Conservation (phyloP, 2,113 vertebrate species). For the Campylorhamphus procurvoides region DNA sequence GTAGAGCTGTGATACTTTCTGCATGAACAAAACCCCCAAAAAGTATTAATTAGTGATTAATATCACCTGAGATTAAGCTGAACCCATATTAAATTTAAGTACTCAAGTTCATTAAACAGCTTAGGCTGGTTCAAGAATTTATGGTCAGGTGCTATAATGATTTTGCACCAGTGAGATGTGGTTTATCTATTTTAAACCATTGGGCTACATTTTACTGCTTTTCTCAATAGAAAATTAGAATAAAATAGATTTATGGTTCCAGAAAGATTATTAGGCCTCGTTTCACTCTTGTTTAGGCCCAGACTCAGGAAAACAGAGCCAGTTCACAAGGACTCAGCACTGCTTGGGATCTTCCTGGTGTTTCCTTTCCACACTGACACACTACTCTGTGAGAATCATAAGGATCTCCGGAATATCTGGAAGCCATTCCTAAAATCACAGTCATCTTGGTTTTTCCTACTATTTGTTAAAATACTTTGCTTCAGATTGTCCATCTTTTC, state of each 20-base stretch:
- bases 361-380: not conserved
- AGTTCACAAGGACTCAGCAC: not conserved
- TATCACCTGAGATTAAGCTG: conserved; percentile 68
- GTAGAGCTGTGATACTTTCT: conserved; percentile 73
- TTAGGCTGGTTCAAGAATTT: conserved; percentile 54
- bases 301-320: not conserved
- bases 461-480: conserved; percentile 4
- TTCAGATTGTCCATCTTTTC: not conserved
- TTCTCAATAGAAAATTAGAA: conserved; percentile 4
- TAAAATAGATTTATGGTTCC: not conserved
- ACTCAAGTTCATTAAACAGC: conserved; percentile 47
- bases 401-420: not conserved
- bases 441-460: not conserved
- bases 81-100: conserved; percentile 51
- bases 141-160: not conserved
- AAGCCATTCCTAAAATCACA: not conserved
- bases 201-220: not conserved
- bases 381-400: accelerated
- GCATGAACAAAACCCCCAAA: conserved; percentile 49
- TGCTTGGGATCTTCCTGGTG: accelerated
- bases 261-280: not conserved
- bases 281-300: not conserved
- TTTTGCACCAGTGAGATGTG: conserved; percentile 28
- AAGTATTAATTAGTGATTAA: conserved; percentile 73
- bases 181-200: conserved; percentile 23